Evolutionary conservation across 2,113 vertebrate species (phyloP).

Genomic region (Sander vitreus): DNA sequence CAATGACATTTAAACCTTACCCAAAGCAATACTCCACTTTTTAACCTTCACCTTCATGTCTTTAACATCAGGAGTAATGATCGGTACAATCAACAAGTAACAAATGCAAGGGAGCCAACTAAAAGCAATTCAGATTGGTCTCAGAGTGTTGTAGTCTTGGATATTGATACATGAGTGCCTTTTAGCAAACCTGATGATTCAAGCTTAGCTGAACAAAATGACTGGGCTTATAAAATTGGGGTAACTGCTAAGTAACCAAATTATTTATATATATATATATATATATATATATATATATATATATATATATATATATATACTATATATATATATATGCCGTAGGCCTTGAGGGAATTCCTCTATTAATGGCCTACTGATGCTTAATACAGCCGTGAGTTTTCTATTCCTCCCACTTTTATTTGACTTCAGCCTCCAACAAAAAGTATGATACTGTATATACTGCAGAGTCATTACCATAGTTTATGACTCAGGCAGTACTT

Average conservation of each 20-base stretch:
- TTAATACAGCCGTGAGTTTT: constrained; percentile 54
- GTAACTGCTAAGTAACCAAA: constrained; percentile 68
- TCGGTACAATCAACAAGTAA: too few species aligned
- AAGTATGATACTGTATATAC: constrained; percentile 1
- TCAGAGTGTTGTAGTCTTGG: neutral
- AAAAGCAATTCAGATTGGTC: neutral
- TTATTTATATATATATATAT: constrained; percentile 6
- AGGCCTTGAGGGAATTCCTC: constrained; percentile 57
- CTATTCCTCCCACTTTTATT: constrained; percentile 40
- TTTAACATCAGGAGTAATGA: constrained; percentile 26
- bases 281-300: too few species aligned
- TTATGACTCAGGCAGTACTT: constrained; percentile 28
- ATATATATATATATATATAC: too few species aligned
- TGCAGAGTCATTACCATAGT: constrained; percentile 24
- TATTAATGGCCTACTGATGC: constrained; percentile 58
- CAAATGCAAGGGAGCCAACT: neutral
- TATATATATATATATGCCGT: constrained; percentile 45
- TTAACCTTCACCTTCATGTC: constrained; percentile 9
- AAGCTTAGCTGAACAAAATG: constrained; percentile 64
- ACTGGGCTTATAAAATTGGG: constrained; percentile 52
- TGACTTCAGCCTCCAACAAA: constrained; percentile 19
- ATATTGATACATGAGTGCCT: constrained; percentile 52
- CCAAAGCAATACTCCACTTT: neutral
- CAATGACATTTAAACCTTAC: constrained; percentile 20
- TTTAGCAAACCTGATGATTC: constrained; percentile 66